These are phyloP conservation scores for Eubucco bourcierii DNA, from an alignment of 2,113 vertebrate species.

Conservation along the genomic window DNA sequence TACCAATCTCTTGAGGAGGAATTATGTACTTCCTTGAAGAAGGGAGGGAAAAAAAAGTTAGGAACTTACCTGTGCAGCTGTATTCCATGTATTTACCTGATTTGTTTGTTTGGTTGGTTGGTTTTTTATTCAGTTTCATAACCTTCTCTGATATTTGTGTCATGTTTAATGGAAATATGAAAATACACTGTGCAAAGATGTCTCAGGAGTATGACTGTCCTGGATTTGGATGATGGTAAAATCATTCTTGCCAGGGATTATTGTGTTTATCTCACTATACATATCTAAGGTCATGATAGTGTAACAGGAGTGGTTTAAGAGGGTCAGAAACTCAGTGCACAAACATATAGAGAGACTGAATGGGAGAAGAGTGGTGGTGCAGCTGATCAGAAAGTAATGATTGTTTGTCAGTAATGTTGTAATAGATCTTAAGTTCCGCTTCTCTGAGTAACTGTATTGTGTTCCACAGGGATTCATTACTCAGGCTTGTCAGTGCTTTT, in stretches of 20 bases:
- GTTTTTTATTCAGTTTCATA: neutral
- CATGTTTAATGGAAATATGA: slow-evolving; percentile 14
- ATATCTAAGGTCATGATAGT: neutral
- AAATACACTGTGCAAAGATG: neutral
- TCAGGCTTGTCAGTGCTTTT: neutral
- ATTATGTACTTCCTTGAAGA: neutral
- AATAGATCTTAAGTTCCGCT: neutral
- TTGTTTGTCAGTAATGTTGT: neutral
- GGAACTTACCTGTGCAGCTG: neutral
- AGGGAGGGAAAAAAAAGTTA: neutral
- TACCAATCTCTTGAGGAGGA: neutral
- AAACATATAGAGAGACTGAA: neutral
- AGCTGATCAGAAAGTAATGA: neutral
- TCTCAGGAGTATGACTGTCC: neutral
- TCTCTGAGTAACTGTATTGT: neutral
- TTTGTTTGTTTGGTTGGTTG: too few relatives aligned
- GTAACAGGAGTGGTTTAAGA: neutral
- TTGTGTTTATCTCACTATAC: neutral
- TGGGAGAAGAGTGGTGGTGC: neutral
- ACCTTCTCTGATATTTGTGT: neutral
- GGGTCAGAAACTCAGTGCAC: neutral
- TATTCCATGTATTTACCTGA: neutral
- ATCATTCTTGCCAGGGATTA: neutral
- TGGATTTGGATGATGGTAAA: neutral
- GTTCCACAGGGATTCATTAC: neutral